Base-by-base conservation (phyloP, 2,113 vertebrate species). In the Eulemur rufifrons region DNA sequence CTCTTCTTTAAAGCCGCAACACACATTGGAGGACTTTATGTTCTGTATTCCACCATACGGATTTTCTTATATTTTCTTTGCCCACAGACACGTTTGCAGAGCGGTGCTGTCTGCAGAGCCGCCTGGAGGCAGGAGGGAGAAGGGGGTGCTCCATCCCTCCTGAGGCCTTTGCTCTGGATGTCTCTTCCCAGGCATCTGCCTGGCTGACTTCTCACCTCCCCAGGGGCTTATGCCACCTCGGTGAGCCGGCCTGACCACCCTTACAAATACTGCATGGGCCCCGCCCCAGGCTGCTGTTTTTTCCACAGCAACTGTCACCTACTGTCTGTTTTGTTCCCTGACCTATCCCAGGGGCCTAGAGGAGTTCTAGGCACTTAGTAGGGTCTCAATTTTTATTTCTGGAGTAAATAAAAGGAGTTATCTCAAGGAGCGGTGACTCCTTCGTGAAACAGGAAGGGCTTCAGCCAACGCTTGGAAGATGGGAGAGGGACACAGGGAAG, bases 301-400 rank as follows among this genome's bases (percentile, higher is more conserved):
- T 25, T 63, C 23, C 68, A 37, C 8, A 80, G 88, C 73, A 59
- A 15, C 4, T 39, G 59, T 52, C 54, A 80, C 37, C n/a, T n/a
- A 32, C 45, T 37, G n/a, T 23, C 68, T 76, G 20, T 37, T 95
- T 47, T 86, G 59, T 86, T 45, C n/a, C 91, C 25, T 71, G 11
- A 88, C 74, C 39, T 61, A 61, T 66, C 6, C 45, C 73, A 81
- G 73, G 52, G 47, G 5, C 69, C 69, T 52, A 32, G 32, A 86
- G 61, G 32, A 71, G 47, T 76, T 83, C 50, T 77, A 25, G 73
- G n/a, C 45, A 63, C 10, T 27, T 54, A 39, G 25, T 27, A 66
- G 32, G 66, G 32, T 56, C 56, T 81, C 27, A 2, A 50, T 74
- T 69, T 32, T 47, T 32, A 54, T 61, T 54, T 89, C 47, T 90